A percentile compares a stretch with the other conserved stretches of the same genome.
Evolutionary conservation across 2,113 vertebrate species (phyloP).

Genomic region (Corythoichthys haematopterus): DNA sequence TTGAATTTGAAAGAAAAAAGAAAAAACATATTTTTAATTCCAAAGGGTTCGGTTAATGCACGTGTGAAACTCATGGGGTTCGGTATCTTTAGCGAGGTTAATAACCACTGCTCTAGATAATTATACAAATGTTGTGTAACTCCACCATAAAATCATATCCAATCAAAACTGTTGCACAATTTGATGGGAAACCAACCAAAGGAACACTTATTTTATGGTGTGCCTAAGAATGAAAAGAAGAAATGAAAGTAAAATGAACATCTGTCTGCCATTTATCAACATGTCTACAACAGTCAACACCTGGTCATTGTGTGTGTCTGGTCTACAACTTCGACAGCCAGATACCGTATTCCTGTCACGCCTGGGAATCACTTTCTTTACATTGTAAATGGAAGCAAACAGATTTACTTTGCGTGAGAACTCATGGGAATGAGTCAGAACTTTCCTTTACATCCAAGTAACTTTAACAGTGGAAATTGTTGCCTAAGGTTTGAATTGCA

Average conservation of each 20-base stretch:
- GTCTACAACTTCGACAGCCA: conserved; percentile 41
- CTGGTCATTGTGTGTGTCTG: conserved; percentile 5
- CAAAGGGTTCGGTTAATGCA: too few relatives aligned
- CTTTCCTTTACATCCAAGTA: conserved; percentile 27
- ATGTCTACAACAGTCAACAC: conserved; percentile 1
- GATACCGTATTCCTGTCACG: conserved; percentile 39
- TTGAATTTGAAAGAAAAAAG: too few relatives aligned
- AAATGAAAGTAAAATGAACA: conserved; percentile 7
- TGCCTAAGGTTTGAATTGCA: conserved; percentile 20
- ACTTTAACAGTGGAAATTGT: conserved; percentile 43
- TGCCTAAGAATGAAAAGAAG: conserved; percentile 2
- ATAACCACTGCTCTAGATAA: too few relatives aligned
- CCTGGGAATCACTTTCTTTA: conserved; percentile 17
- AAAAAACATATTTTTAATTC: too few relatives aligned
- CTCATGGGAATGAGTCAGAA: conserved; percentile 26
- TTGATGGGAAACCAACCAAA: conserved; percentile 5
- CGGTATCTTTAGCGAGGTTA: too few relatives aligned
- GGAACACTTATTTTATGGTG: conserved; percentile 8
- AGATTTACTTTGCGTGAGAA: conserved; percentile 26
- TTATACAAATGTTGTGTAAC: too few relatives aligned
- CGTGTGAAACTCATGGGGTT: too few relatives aligned
- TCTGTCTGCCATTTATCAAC: background rate
- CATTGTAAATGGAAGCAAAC: conserved; percentile 11
- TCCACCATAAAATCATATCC: background rate
- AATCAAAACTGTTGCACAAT: background rate